phyloP scores from a whole-genome alignment of 2,888 invertebrate genomes.

The Cheilosia pagana region DNA sequence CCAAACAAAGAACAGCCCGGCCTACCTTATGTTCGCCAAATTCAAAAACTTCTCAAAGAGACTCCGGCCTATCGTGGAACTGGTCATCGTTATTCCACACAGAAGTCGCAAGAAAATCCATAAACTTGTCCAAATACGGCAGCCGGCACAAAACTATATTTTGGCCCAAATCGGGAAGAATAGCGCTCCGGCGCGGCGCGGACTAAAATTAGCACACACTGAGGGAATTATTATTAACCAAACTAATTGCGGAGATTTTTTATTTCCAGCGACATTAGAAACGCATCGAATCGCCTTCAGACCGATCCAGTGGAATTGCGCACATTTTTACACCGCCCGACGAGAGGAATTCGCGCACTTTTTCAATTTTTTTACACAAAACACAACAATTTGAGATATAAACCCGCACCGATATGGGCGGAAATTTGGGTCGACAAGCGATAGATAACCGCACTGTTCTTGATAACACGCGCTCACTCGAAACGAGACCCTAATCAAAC shows the following conservation, averaged over 20 bases:
- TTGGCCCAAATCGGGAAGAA: conserved; percentile 38
- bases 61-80: conserved; percentile 77
- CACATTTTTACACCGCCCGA: conserved; percentile 23
- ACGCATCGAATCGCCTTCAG: conserved; percentile 49
- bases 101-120: conserved; percentile 40
- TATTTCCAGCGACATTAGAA: conserved; percentile 27
- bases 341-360: conserved; percentile 4
- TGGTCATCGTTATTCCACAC: conserved; percentile 77
- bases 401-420: conserved; percentile 15
- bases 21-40: conserved; percentile 75
- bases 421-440: conserved; percentile 30
- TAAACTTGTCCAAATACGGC: conserved; percentile 41
- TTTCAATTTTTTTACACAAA: conserved; percentile 25
- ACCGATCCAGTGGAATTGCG: conserved; percentile 36
- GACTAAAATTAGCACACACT: conserved; percentile 47
- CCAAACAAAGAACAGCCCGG: conserved; percentile 51
- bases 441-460: conserved; percentile 22
- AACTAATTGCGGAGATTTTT: conserved; percentile 32
- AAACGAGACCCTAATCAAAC: conserved; percentile 43
- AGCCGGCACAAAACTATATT: conserved; percentile 5
- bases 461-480: conserved; percentile 37
- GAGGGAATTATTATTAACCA: conserved; percentile 1
- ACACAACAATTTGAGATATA: conserved; percentile 18
- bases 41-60: conserved; percentile 78
- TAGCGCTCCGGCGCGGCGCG: neutral